These are phyloP conservation scores for Polietes domitor DNA, from an alignment of 2,888 invertebrate genomes.

Conservation along the genomic window DNA sequence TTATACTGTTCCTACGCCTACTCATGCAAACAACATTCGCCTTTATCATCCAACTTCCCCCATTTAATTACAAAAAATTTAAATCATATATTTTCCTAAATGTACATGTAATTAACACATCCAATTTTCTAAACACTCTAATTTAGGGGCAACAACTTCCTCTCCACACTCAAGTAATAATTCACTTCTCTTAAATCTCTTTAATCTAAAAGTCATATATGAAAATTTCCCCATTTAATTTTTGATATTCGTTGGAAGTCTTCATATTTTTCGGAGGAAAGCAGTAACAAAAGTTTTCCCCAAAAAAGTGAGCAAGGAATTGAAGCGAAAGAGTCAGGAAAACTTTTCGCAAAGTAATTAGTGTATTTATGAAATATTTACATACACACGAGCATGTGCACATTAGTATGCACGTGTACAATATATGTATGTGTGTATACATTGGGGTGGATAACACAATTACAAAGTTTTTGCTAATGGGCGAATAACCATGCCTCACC, in stretches of 20 bases:
- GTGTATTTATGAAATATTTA: constrained; percentile 18
- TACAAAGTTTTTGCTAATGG: too few species aligned
- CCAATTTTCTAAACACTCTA: background rate
- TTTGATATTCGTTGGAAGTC: background rate
- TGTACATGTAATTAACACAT: background rate
- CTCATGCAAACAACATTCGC: too few species aligned
- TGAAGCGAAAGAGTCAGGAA: constrained; percentile 1
- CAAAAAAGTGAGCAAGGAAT: constrained; percentile 5
- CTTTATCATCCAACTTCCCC: too few species aligned
- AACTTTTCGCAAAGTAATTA: constrained; percentile 17
- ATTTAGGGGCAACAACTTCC: background rate
- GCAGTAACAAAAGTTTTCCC: background rate
- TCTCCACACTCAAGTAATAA: background rate
- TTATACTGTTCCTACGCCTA: too few species aligned
- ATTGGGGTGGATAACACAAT: too few species aligned
- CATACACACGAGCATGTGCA: background rate
- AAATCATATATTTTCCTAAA: background rate
- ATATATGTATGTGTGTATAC: too few species aligned
- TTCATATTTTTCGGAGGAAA: background rate
- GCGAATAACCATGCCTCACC: too few species aligned
- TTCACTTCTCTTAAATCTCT: background rate
- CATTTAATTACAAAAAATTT: too few species aligned
- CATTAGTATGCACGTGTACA: too few species aligned
- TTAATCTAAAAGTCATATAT: constrained; percentile 14
- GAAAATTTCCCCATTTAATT: background rate